Percentiles rank a stretch among this genome's conserved stretches.
Evolutionary conservation across 2,113 vertebrate species (phyloP).

Genomic region (Halcyon malimbica): DNA sequence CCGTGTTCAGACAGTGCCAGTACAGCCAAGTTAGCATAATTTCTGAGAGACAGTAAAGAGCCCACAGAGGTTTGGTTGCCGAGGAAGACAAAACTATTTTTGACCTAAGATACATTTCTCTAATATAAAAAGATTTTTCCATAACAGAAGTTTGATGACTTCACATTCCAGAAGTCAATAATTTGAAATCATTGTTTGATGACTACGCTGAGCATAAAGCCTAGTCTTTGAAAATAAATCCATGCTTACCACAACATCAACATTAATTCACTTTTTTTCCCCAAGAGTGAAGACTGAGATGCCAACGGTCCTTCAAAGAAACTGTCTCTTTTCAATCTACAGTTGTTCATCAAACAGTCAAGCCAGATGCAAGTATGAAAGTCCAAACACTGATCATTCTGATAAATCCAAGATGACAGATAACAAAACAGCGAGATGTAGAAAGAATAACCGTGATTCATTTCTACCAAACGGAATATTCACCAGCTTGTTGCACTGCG

Average conservation of each 20-base stretch:
- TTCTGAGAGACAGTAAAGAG: not conserved
- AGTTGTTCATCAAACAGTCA: not conserved
- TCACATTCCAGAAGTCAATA: not conserved
- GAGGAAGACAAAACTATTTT: not conserved
- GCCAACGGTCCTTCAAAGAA: not conserved
- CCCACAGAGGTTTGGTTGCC: not conserved
- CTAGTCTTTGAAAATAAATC: not conserved
- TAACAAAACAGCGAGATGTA: not conserved
- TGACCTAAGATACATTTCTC: not conserved
- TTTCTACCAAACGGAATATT: not conserved
- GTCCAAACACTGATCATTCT: not conserved
- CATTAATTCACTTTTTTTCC: not conserved
- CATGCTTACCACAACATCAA: not conserved
- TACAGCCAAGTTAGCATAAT: not conserved
- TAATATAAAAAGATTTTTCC: not conserved
- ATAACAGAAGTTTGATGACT: not conserved
- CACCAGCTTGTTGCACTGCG: not conserved
- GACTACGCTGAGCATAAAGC: not conserved
- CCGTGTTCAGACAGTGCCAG: not conserved
- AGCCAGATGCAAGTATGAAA: not conserved
- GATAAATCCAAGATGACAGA: not conserved
- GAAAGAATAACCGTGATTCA: not conserved
- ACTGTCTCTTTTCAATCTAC: not conserved
- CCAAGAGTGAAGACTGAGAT: not conserved
- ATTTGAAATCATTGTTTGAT: not conserved